These are phyloP conservation scores for Aphrophora alni DNA, from an alignment of 2,888 invertebrate species.

Conservation along the genomic window DNA sequence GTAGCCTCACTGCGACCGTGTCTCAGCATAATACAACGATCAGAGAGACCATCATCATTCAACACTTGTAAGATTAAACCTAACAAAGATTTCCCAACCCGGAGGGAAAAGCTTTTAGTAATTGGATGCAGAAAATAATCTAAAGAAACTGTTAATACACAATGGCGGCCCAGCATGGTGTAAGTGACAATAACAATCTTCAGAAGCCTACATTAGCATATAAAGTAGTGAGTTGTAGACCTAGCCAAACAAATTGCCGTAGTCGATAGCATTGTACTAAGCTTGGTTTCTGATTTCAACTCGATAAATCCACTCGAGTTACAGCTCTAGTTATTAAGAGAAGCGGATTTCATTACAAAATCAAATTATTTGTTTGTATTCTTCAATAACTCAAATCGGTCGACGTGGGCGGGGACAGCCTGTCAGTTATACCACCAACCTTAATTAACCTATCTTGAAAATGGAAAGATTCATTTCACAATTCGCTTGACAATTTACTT, in stretches of 20 bases:
- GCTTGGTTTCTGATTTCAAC: background rate
- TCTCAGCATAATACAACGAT: too few species aligned
- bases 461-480: too few species aligned
- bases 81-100: background rate
- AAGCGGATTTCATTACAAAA: conserved; percentile 6
- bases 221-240: background rate
- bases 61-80: background rate
- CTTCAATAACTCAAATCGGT: background rate
- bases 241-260: background rate
- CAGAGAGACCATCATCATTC: background rate
- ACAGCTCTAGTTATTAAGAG: conserved; percentile 2
- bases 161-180: background rate
- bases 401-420: background rate
- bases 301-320: conserved; percentile 9
- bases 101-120: background rate
- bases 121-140: conserved; percentile 5
- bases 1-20: too few species aligned
- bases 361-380: conserved; percentile 6
- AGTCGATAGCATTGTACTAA: background rate
- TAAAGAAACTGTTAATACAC: conserved; percentile 2
- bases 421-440: background rate
- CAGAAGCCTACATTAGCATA: background rate
- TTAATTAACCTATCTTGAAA: too few species aligned
- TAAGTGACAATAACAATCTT: background rate
- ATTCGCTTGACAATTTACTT: too few species aligned